Base-by-base conservation (phyloP, 2,888 invertebrate species). In the Oxytorus armatus region DNA sequence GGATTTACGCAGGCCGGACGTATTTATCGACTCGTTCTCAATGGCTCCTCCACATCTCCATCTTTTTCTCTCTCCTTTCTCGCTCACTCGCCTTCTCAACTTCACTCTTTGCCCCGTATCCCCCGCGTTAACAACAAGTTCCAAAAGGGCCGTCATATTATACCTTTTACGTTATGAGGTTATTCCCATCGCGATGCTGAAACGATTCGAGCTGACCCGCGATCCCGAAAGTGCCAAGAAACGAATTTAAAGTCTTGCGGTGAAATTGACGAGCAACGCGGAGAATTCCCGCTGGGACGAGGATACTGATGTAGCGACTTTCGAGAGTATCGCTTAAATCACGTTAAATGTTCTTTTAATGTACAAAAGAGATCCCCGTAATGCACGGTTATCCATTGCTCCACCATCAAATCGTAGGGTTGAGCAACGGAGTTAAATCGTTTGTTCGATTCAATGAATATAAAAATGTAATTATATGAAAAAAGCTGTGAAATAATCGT, bases 11-110 rank as follows among this genome's bases (percentile, higher is more conserved):
- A 84, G 85, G 84, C 82, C 83, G 77, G 82, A 73, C 81, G 85
- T 88, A 88, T 88, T 88, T 88, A 88, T 88, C 85, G 88, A 88
- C 85, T 86, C 85, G 85, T 88, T 85, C 85, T 86, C 85, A 85
- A 86, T 86, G 85, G 79, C 75, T 79, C 70, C 51, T 63, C n/a
- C n/a, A n/a, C n/a, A n/a, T n/a, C n/a, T n/a, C n/a, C n/a, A n/a
- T n/a, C 47, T 21, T 8, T 36, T 44, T 16, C 44, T 10, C 10
- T 33, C 39, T 57, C 42, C 23, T 44, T 79, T 25, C 29, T 73
- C 44, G 21, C 68, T 44, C 53, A 70, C 49, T 23, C 49, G 14
- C 23, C 16, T 53, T 21, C 23, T 14, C 29, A 47, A 21, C 77
- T 77, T 66, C 63, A 42, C 36, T 73, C 75, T 68, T 59, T 55